Percentiles rank a stretch among this genome's conserved stretches.
phyloP scores from a whole-genome alignment of 2,113 vertebrate genomes.

The Andinoacara biseriatus region DNA sequence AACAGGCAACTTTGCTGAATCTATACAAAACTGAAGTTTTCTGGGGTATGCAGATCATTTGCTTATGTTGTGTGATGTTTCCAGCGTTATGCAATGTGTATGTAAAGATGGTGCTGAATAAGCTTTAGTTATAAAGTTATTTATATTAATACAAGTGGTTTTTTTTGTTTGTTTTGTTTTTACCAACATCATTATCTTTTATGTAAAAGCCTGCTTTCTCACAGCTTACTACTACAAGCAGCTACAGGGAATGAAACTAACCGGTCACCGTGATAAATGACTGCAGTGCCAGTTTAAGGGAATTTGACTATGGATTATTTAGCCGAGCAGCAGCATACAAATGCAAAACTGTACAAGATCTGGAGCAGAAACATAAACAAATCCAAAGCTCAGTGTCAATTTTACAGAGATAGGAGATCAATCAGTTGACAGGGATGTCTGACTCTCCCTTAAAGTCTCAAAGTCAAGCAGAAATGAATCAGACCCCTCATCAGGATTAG shows the following conservation, averaged over 20 bases:
- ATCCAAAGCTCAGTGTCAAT: background rate
- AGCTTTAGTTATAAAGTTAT: background rate
- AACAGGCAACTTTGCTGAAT: background rate
- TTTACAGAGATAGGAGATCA: background rate
- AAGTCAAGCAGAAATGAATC: conserved; percentile 9
- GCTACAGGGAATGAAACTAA: background rate
- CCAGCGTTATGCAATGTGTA: background rate
- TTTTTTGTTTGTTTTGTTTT: background rate
- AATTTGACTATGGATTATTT: conserved; percentile 2
- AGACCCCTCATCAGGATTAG: background rate
- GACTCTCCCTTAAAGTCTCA: conserved; percentile 7
- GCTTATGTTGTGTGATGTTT: background rate
- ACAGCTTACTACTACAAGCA: background rate
- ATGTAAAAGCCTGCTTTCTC: background rate
- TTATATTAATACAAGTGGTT: background rate
- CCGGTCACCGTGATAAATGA: background rate
- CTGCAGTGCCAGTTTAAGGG: background rate
- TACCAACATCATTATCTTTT: background rate
- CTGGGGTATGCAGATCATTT: background rate
- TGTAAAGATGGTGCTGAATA: background rate
- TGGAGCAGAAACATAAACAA: background rate
- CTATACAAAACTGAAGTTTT: background rate
- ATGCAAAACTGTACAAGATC: background rate
- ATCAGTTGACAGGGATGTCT: background rate
- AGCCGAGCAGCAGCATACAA: background rate